Percentiles rank a stretch among this genome's conserved stretches.
Evolutionary conservation across 35 echinoderm and acorn worm genomes (phyloP).

Genomic region (Lytechinus pictus): DNA sequence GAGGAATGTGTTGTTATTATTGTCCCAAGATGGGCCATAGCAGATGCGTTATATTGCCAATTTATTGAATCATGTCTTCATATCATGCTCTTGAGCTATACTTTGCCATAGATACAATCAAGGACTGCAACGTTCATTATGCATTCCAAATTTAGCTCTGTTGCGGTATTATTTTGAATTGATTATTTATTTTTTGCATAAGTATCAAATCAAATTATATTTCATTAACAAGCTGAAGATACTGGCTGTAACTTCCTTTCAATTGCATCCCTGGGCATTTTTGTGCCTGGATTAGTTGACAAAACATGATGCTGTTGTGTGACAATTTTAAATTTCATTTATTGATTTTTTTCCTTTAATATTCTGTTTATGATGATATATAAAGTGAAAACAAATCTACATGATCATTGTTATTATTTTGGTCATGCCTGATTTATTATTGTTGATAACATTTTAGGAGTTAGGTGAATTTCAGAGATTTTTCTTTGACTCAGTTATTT

Average conservation of each 20-base stretch:
- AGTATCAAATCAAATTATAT: neutral
- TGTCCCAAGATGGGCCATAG: neutral
- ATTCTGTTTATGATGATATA: too few species aligned
- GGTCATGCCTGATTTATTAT: too few species aligned
- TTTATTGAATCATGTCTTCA: slow-evolving; percentile 13
- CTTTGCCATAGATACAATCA: neutral
- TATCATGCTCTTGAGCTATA: neutral
- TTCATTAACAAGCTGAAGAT: neutral
- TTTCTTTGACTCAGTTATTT: neutral
- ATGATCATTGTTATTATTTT: too few species aligned
- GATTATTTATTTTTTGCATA: neutral
- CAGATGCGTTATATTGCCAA: neutral
- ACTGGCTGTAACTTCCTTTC: neutral
- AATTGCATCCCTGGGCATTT: neutral
- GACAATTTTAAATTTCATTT: neutral
- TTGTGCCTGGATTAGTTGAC: neutral
- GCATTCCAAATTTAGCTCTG: neutral
- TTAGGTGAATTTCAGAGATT: neutral
- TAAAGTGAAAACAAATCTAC: too few species aligned
- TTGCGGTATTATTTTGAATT: neutral
- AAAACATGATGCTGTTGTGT: neutral
- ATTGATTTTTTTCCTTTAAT: neutral
- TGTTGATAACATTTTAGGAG: too few species aligned
- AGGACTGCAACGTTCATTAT: neutral
- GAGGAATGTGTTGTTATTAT: slow-evolving; percentile 5